phyloP scores from a whole-genome alignment of 37 sponge, comb jelly and placozoan species.

The Tethya wilhelma region DNA sequence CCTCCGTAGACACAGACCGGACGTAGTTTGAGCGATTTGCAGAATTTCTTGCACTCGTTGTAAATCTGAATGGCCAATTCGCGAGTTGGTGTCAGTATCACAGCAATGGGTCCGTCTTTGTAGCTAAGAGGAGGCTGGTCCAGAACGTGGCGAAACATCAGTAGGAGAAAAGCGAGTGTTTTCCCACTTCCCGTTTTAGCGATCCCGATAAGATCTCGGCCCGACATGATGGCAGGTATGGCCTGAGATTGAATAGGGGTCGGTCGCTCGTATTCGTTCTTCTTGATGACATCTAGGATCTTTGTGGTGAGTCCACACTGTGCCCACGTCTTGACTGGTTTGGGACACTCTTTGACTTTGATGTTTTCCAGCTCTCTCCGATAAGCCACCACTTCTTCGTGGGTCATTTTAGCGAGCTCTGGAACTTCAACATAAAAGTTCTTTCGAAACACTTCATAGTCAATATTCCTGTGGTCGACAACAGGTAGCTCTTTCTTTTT shows the following conservation, averaged over 20 bases:
- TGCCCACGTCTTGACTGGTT: constrained; percentile 92
- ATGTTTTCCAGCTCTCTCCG: constrained; percentile 82
- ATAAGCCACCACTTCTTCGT: constrained; percentile 79
- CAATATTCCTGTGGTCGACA: constrained; percentile 84
- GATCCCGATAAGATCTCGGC: constrained; percentile 94
- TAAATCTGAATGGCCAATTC: constrained; percentile 97
- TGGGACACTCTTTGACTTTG: constrained; percentile 90
- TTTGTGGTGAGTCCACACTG: constrained; percentile 89
- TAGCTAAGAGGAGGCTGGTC: constrained; percentile 88
- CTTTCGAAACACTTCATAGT: constrained; percentile 88
- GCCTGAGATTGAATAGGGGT: constrained; percentile 98
- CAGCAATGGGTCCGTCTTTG: constrained; percentile 94
- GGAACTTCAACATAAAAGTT: constrained; percentile 98
- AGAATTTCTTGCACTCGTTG: constrained; percentile 89
- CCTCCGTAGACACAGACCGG: constrained; percentile 98
- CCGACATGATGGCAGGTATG: constrained; percentile 97
- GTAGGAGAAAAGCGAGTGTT: constrained; percentile 96
- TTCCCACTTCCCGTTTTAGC: constrained; percentile 99
- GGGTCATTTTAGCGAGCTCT: constrained; percentile 90
- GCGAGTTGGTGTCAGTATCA: constrained; percentile 92
- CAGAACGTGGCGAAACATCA: constrained; percentile 91
- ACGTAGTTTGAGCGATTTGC: constrained; percentile 80
- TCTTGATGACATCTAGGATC: constrained; percentile 83
- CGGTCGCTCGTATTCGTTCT: constrained; percentile 84
- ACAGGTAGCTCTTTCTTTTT: constrained; percentile 90